These are phyloP conservation scores for Eupeodes corollae DNA, from an alignment of 1,140 invertebrate species.

Conservation along the genomic window DNA sequence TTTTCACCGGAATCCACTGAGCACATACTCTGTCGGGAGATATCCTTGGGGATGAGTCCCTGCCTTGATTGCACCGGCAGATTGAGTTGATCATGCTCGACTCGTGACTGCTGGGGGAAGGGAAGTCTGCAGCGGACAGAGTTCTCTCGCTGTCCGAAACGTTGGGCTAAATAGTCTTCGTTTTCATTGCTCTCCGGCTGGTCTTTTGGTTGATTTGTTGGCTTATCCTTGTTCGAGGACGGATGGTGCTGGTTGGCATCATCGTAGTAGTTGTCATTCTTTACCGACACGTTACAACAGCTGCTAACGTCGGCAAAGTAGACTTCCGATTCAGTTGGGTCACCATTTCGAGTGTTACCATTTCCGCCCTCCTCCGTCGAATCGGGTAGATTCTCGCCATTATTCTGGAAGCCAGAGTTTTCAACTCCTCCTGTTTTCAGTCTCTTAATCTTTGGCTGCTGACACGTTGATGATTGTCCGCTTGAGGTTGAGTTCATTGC, in stretches of 20 bases:
- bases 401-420: conserved; percentile 26
- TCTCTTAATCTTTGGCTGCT: conserved; percentile 2
- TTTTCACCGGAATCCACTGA: conserved; percentile 35
- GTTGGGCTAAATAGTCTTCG: conserved; percentile 44
- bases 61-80: conserved; percentile 19
- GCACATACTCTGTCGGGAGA: conserved; percentile 43
- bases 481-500: background rate
- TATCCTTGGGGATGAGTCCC: conserved; percentile 39
- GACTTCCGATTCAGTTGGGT: conserved; percentile 60
- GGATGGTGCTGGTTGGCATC: conserved; percentile 18
- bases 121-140: conserved; percentile 46
- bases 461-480: conserved; percentile 1
- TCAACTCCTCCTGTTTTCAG: conserved; percentile 20
- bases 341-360: conserved; percentile 9
- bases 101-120: conserved; percentile 40
- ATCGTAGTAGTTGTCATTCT: conserved; percentile 42
- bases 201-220: background rate
- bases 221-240: background rate
- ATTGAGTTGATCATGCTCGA: conserved; percentile 17
- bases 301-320: conserved; percentile 81
- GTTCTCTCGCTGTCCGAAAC: conserved; percentile 43
- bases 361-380: background rate
- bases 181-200: conserved; percentile 20
- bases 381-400: conserved; percentile 11
- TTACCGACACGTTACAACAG: conserved; percentile 62